A percentile compares a stretch with the other conserved stretches of the same genome.
phyloP scores from a whole-genome alignment of 1,140 invertebrate species.

The Hyles vespertilio region DNA sequence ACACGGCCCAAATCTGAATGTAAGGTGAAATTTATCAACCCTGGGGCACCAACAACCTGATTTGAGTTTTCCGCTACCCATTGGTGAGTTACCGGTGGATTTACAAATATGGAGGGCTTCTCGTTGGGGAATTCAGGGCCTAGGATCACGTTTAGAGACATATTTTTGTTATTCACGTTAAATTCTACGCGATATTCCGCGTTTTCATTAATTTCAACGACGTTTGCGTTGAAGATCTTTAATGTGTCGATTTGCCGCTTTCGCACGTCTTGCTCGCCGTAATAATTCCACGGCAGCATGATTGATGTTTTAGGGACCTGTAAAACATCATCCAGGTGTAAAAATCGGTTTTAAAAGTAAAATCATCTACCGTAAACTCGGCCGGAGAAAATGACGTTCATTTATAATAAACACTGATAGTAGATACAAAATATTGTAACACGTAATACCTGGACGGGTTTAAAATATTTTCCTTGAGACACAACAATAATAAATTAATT shows the following conservation, averaged over 20 bases:
- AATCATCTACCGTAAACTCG: too few species aligned
- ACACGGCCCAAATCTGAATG: conserved; percentile 87
- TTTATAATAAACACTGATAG: too few species aligned
- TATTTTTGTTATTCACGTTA: conserved; percentile 76
- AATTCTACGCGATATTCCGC: conserved; percentile 84
- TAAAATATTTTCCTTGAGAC: too few species aligned
- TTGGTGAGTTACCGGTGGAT: conserved; percentile 80
- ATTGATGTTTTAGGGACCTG: conserved; percentile 1
- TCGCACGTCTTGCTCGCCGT: conserved; percentile 66
- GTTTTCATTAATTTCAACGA: conserved; percentile 81
- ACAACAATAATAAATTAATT: too few species aligned
- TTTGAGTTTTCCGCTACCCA: conserved; percentile 81
- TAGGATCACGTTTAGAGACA: conserved; percentile 80
- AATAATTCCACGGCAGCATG: conserved; percentile 52
- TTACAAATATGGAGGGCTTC: conserved; percentile 82
- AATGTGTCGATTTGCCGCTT: conserved; percentile 83
- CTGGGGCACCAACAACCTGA: conserved; percentile 82
- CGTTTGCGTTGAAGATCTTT: conserved; percentile 84
- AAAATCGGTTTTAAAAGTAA: too few species aligned
- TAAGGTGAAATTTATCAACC: conserved; percentile 83
- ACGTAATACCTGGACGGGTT: too few species aligned
- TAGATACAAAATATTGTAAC: too few species aligned
- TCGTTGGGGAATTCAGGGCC: conserved; percentile 84
- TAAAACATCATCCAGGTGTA: background rate
- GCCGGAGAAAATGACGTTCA: too few species aligned